phyloP scores from a whole-genome alignment of 2,797 vertebrate species.

The Acanthis flammea region DNA sequence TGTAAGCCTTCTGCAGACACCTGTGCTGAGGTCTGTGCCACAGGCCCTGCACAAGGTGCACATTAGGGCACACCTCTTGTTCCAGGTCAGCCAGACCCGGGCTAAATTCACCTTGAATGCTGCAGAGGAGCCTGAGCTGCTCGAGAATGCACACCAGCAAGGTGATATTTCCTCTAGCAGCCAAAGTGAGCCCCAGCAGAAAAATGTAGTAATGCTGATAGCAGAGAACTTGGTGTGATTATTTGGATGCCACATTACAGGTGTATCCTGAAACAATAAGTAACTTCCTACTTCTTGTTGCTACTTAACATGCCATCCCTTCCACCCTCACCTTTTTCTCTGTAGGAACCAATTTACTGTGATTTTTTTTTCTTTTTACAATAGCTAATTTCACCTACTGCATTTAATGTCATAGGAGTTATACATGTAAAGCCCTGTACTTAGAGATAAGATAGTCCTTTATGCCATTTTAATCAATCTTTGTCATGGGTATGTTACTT shows the following conservation, averaged over 20 bases:
- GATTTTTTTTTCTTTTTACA: constrained; percentile 14
- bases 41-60: not conserved
- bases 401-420: constrained; percentile 63
- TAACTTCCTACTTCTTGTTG: not conserved
- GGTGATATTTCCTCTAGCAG: not conserved
- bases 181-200: not conserved
- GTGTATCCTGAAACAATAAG: not conserved
- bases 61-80: not conserved
- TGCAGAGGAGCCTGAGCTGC: not conserved
- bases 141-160: not conserved
- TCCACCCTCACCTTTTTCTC: not conserved
- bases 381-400: constrained; percentile 56
- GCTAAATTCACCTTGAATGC: not conserved
- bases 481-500: constrained; percentile 63
- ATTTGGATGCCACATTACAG: not conserved
- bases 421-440: constrained; percentile 43
- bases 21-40: not conserved
- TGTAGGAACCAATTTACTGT: constrained; percentile 35
- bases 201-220: not conserved
- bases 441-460: constrained; percentile 56
- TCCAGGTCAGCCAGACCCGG: not conserved
- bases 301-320: not conserved
- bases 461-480: constrained; percentile 63
- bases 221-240: not conserved
- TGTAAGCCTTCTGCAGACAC: not conserved